These are phyloP conservation scores for Doris montereyensis DNA, from an alignment of 2,888 invertebrate species.

Conservation along the genomic window DNA sequence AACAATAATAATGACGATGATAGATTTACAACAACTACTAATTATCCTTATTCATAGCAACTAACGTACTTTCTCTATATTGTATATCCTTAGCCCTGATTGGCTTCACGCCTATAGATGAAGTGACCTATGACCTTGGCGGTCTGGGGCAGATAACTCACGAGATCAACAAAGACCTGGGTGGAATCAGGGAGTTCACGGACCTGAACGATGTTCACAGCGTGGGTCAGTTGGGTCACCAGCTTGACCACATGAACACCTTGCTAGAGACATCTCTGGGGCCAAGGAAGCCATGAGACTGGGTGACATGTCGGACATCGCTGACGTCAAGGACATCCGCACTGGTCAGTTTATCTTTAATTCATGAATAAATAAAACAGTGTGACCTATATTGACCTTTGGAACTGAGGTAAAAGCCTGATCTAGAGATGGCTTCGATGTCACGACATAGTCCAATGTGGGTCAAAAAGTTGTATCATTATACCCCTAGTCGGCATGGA, in stretches of 20 bases:
- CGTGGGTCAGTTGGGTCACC: neutral
- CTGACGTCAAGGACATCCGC: neutral
- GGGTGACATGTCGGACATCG: neutral
- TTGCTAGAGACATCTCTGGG: constrained; percentile 8
- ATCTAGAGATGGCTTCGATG: no score
- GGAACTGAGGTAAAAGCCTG: no score
- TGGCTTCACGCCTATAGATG: constrained; percentile 3
- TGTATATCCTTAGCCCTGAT: neutral
- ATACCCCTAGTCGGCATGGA: no score
- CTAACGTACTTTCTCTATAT: no score
- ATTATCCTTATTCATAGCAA: neutral
- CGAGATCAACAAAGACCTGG: neutral
- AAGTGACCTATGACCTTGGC: neutral
- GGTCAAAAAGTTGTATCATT: no score
- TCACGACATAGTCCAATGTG: no score
- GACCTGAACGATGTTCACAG: neutral
- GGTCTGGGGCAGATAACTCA: neutral
- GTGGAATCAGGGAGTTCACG: constrained; percentile 2
- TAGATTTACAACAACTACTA: no score
- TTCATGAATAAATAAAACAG: no score
- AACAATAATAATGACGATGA: no score
- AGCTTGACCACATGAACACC: constrained; percentile 18
- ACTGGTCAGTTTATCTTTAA: neutral
- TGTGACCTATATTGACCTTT: no score
- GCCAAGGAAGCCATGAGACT: constrained; percentile 1